Conservation (phyloP, 1,140 invertebrate genomes). For the Aricia agestis region DNA sequence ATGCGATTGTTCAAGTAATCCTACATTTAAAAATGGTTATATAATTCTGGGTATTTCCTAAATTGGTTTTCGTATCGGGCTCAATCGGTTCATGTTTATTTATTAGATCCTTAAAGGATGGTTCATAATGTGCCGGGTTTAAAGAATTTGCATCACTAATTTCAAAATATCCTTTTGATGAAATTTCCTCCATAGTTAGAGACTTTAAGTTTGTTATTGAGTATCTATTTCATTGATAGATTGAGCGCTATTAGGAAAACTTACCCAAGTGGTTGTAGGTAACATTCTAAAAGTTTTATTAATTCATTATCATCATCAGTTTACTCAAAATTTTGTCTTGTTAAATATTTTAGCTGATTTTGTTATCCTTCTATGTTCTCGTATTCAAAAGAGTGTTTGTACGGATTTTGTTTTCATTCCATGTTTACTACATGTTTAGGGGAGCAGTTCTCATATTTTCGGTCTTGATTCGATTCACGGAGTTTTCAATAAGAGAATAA, state of each 20-base stretch:
- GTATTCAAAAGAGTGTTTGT: too few relatives aligned
- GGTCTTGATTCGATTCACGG: too few relatives aligned
- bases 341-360: background rate
- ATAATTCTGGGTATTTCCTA: slow-evolving; percentile 38
- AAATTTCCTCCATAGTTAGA: slow-evolving; percentile 17
- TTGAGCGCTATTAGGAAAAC: background rate
- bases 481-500: background rate
- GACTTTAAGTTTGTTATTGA: slow-evolving; percentile 13
- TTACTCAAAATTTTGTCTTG: background rate
- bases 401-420: too few relatives aligned
- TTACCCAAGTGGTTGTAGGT: background rate
- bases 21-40: slow-evolving; percentile 2
- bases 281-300: background rate
- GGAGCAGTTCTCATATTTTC: too few relatives aligned
- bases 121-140: slow-evolving; percentile 50
- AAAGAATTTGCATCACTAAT: slow-evolving; percentile 50
- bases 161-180: slow-evolving; percentile 16
- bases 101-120: slow-evolving; percentile 58
- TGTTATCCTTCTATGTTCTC: too few relatives aligned
- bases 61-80: slow-evolving; percentile 44
- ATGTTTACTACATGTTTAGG: too few relatives aligned
- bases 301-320: background rate
- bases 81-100: slow-evolving; percentile 59
- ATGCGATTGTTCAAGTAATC: slow-evolving; percentile 3
- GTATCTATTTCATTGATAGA: background rate